Evolutionary conservation across 2,113 vertebrate species (phyloP), one percentile per base, ranked within the genome.

Genomic region (Oxyura jamaicensis): DNA sequence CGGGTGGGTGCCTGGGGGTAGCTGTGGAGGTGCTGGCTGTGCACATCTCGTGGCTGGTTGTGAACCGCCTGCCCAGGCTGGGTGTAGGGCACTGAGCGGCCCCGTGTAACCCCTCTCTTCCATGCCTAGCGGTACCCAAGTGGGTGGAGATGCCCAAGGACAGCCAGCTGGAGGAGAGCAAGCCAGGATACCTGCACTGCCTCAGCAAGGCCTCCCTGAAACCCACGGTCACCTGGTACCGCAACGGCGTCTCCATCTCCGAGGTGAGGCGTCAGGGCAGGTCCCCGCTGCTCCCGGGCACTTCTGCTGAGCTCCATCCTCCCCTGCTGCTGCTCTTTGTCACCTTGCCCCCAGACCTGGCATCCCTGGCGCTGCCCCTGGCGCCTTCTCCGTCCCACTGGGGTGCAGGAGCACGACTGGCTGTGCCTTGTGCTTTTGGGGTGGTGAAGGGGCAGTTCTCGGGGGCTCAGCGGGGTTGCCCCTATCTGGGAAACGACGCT

Each of bases 131-230:
- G 41, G 84, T 98, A 15, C 99, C 99, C 56, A 98, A 98, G 9
- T 99, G 99, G 99, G 97, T 99, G 60, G 97, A 93, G 66, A 98
- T 97, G 96, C 99, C 99, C 66, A 98, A 98, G 94, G 98, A 99
- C 97, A 99, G 98, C 93, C 95, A 98, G 31, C 96, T 99, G 80
- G 99, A 99, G 94, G 99, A 99, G 92, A 99, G 99, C 58, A 99
- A 98, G 92, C 99, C 99, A 0, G 99, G 99, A 56, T 99, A 98
- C 88, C 98, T 99, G 71, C 99, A 99, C 97, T 99, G 99, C 75
- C 97, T 98, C 31, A 98, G 98, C 52, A 98, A 98, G 92, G 98
- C 98, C 63, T 99, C 98, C 28, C 98, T 99, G 13, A 98, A 98
- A 41, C 99, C 99, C 26, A 98, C 97, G 0, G 98, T 99, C 93